phyloP scores from a whole-genome alignment of 2,113 vertebrate genomes.

The Smithornis capensis region DNA sequence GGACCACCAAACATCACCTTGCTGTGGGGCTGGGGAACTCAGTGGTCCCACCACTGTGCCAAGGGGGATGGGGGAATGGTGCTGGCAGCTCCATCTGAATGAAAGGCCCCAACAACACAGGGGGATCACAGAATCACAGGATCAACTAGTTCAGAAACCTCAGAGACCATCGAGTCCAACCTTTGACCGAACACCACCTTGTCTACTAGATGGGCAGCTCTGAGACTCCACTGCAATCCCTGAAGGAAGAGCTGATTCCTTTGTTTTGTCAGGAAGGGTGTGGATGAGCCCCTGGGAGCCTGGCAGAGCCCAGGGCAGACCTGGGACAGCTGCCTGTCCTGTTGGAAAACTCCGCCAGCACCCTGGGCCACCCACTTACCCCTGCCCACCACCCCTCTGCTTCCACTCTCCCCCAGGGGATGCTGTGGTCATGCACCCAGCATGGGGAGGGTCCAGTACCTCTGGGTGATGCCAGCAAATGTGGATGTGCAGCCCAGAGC shows the following conservation, averaged over 20 bases:
- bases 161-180: no score
- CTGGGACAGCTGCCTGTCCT: rapidly evolving
- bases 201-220: neutral
- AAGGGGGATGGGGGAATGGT: rapidly evolving
- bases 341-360: neutral
- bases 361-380: neutral
- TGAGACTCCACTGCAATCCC: rapidly evolving
- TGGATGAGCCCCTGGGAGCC: neutral
- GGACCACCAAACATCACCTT: neutral
- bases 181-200: no score
- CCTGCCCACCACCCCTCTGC: rapidly evolving
- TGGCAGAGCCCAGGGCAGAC: neutral
- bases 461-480: rapidly evolving
- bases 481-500: rapidly evolving
- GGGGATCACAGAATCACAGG: no score
- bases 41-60: rapidly evolving
- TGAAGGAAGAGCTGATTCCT: neutral
- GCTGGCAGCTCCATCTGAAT: neutral
- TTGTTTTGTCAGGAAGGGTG: neutral
- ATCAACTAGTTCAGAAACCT: no score
- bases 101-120: neutral
- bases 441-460: rapidly evolving
- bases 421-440: rapidly evolving
- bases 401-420: no score
- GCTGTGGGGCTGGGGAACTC: rapidly evolving